phyloP scores from a whole-genome alignment of 2,113 vertebrate species.

The Hepsetus odoe region DNA sequence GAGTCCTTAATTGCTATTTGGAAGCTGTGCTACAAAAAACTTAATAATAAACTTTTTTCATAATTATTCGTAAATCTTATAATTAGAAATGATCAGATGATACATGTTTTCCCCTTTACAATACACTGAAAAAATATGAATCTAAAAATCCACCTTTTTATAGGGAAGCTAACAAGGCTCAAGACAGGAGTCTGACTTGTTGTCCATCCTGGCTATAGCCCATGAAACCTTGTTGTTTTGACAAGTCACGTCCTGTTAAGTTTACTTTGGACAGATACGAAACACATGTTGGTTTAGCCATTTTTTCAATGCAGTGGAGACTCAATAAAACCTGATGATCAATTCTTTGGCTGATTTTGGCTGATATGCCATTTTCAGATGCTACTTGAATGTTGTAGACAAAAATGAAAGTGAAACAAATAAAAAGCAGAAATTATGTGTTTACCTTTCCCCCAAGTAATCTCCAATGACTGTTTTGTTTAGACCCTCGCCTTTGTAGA shows the following conservation, averaged over 20 bases:
- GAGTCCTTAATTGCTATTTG: too few relatives aligned
- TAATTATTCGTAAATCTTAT: too few relatives aligned
- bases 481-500: slow-evolving; percentile 95
- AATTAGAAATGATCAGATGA: too few relatives aligned
- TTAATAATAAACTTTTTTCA: too few relatives aligned
- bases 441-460: slow-evolving; percentile 96
- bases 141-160: too few relatives aligned
- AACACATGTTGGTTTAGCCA: slow-evolving; percentile 61
- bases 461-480: slow-evolving; percentile 98
- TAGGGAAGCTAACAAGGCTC: slow-evolving; percentile 11
- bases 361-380: too few relatives aligned
- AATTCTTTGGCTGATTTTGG: too few relatives aligned
- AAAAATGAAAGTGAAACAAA: slow-evolving; percentile 1
- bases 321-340: slow-evolving; percentile 65
- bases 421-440: slow-evolving; percentile 31
- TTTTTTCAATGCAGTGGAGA: slow-evolving; percentile 48
- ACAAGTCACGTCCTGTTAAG: slow-evolving; percentile 50
- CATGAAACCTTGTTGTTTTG: slow-evolving; percentile 57
- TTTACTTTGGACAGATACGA: slow-evolving; percentile 64
- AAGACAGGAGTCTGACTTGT: slow-evolving; percentile 14
- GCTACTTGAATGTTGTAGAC: too few relatives aligned
- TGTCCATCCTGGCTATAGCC: slow-evolving; percentile 22
- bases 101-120: too few relatives aligned
- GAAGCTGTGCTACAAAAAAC: too few relatives aligned
- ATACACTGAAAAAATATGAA: too few relatives aligned